Evolutionary conservation across 2,113 vertebrate genomes (phyloP), one percentile per base, ranked within the genome.

Genomic region (Sitta europaea): DNA sequence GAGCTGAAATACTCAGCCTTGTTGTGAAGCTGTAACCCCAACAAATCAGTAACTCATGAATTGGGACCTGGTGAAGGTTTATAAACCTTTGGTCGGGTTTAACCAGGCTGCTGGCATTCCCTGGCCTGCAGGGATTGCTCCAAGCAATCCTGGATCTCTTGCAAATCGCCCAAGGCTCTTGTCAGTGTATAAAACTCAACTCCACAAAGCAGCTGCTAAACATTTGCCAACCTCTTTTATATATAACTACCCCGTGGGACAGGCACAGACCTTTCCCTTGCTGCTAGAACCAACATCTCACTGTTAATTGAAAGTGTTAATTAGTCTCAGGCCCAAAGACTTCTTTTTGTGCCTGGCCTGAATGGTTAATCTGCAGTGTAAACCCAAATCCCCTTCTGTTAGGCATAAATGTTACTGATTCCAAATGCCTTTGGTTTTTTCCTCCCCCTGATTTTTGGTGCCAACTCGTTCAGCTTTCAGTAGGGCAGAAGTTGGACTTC

Each of bases 401-500:
- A 62, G 48, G 29, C 86, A 59, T 14, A 67, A 74, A 53, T 23
- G 20, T 66, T 92, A 43, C 57, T 71, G 61, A 63, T 94, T 80
- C 57, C 53, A 67, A 96, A 93, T 42, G 21, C 45, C 29, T 57
- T 71, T 51, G 58, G n/a, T 21, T 29, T 73, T 71, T n/a, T 16
- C 58, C 62, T 40, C 38, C 66, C 57, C 47, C 57, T 11, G 40
- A 25, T 40, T 93, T 89, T 65, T 66, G 25, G 55, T 96, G 73
- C 86, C 88, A 63, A n/a, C 31, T 73, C 10, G 19, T 74, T 92
- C 31, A 53, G 72, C 90, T 84, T 94, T 94, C 83, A 92, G 94
- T 73, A 57, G 71, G 94, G 83, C 74, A 92, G 80, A 86, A 94
- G 82, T 92, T 97, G 81, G 61, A 62, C 92, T 97, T 91, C 73